A percentile compares a stretch with the other conserved stretches of the same genome.
Conservation (phyloP, 2,113 vertebrate genomes). For the Entomyzon cyanotis region DNA sequence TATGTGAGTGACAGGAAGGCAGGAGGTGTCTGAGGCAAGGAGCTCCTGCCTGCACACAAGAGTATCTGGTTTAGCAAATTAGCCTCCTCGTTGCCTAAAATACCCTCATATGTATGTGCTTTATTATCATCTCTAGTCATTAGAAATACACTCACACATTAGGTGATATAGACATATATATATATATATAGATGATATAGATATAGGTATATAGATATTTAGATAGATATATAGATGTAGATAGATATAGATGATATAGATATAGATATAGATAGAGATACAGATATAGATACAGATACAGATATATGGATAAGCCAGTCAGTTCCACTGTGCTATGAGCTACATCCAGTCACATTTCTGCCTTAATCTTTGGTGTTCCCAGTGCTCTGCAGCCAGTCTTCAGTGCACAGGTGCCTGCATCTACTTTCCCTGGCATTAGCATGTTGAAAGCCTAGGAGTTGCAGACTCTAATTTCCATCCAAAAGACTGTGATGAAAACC, state of each 20-base stretch:
- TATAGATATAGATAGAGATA: background rate
- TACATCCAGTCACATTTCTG: background rate
- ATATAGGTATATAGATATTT: too few species aligned
- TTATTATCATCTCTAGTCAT: background rate
- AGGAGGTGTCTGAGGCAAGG: conserved; percentile 17
- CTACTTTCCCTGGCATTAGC: background rate
- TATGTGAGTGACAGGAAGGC: conserved; percentile 17
- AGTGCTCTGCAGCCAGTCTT: background rate
- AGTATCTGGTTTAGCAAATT: conserved; percentile 11
- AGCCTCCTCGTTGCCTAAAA: background rate
- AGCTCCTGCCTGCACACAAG: background rate
- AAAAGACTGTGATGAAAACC: background rate
- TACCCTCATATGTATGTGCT: background rate
- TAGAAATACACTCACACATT: background rate
- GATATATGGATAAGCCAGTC: background rate
- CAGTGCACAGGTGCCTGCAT: background rate
- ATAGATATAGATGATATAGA: too few species aligned
- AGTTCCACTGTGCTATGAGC: background rate
- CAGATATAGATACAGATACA: background rate
- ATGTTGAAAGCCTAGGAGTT: background rate
- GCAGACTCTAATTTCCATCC: background rate
- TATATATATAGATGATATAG: too few species aligned
- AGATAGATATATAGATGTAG: too few species aligned
- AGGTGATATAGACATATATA: too few species aligned
- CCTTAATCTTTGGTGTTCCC: background rate